phyloP scores from a whole-genome alignment of 1,140 invertebrate genomes.

The Lepidotrigona ventralis region DNA sequence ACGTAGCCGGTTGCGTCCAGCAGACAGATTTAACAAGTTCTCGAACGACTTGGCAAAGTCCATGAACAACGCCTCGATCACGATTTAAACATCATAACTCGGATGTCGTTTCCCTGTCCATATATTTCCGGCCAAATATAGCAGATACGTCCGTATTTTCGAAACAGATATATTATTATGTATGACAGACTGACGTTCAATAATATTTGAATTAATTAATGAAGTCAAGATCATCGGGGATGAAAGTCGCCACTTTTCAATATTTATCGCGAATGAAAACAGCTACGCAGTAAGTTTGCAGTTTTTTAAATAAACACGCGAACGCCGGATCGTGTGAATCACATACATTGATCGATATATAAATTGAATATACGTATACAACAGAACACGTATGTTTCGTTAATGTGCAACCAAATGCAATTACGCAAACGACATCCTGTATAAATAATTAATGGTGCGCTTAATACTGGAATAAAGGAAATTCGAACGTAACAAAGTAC shows the following conservation, averaged over 20 bases:
- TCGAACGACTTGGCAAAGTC: background rate
- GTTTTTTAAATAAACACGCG: background rate
- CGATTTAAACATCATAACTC: constrained; percentile 53
- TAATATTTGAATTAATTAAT: too few species aligned
- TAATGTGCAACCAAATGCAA: background rate
- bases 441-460: background rate
- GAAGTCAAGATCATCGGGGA: too few species aligned
- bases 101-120: constrained; percentile 23
- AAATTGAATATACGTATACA: background rate
- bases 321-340: background rate
- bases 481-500: background rate
- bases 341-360: background rate
- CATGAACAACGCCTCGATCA: constrained; percentile 37
- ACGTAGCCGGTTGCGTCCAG: constrained; percentile 2
- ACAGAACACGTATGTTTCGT: background rate
- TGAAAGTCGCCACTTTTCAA: too few species aligned
- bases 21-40: constrained; percentile 23
- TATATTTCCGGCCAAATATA: constrained; percentile 50
- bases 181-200: too few species aligned
- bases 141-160: background rate
- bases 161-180: too few species aligned
- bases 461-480: background rate
- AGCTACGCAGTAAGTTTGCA: background rate
- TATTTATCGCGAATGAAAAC: background rate
- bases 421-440: background rate